These are phyloP conservation scores for Theonella swinhoei DNA, from an alignment of 37 sponge, comb jelly and placozoan species.

Conservation along the genomic window DNA sequence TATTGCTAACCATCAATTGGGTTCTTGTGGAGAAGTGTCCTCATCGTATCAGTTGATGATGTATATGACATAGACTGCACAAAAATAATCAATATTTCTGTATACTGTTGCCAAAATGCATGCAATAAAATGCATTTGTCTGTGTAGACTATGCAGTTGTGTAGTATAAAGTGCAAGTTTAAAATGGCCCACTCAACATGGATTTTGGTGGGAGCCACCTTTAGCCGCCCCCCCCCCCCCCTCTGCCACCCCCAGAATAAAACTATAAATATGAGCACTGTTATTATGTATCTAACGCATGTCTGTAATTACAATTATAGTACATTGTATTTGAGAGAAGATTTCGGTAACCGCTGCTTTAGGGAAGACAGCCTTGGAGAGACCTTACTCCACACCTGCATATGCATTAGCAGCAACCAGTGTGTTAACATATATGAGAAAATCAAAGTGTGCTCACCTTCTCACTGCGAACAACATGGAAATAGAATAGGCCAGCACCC, in stretches of 20 bases:
- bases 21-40: neutral
- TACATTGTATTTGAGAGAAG: neutral
- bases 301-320: neutral
- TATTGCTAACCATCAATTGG: too few relatives aligned
- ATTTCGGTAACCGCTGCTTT: neutral
- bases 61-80: neutral
- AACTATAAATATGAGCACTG: too few relatives aligned
- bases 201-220: too few relatives aligned
- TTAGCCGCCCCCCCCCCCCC: too few relatives aligned
- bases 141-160: too few relatives aligned
- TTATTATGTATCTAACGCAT: too few relatives aligned
- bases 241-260: too few relatives aligned
- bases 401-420: neutral
- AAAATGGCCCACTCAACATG: too few relatives aligned
- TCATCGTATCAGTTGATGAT: neutral
- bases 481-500: slow-evolving; percentile 40
- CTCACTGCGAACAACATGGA: slow-evolving; percentile 54
- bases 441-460: slow-evolving; percentile 13
- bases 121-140: too few relatives aligned
- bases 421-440: neutral
- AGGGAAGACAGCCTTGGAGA: neutral
- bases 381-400: neutral
- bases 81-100: too few relatives aligned
- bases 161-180: too few relatives aligned
- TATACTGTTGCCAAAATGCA: too few relatives aligned